Percentiles rank a stretch among this genome's conserved stretches.
These are phyloP conservation scores for Aythya baeri DNA, from an alignment of 2,113 vertebrate genomes.

Conservation along the genomic window DNA sequence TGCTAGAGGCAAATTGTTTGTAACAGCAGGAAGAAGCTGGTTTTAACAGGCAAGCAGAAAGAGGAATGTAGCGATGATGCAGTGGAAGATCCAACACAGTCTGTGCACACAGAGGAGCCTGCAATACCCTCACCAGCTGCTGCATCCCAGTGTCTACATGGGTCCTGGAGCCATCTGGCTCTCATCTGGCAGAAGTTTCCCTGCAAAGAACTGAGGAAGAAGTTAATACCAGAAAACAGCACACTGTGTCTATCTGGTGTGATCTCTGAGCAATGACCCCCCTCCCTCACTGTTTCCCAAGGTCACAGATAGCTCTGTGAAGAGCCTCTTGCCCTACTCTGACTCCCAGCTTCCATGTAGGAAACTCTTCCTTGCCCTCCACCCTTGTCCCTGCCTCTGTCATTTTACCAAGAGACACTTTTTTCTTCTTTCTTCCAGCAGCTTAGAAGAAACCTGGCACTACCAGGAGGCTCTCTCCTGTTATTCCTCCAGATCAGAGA, in stretches of 20 bases:
- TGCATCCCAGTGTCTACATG: background rate
- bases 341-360: background rate
- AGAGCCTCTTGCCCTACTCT: background rate
- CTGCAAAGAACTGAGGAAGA: background rate
- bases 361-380: background rate
- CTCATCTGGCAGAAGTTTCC: slow-evolving; percentile 1
- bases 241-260: background rate
- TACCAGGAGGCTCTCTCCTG: background rate
- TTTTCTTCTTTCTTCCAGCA: background rate
- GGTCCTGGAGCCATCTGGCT: slow-evolving; percentile 1
- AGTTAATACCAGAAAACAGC: background rate
- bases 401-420: background rate
- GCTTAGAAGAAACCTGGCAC: background rate
- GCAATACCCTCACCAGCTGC: background rate
- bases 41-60: background rate
- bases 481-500: background rate
- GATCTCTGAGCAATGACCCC: accelerated
- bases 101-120: background rate
- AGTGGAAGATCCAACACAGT: background rate
- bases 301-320: background rate
- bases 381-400: background rate
- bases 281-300: background rate
- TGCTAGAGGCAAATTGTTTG: background rate
- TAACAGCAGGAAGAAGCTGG: background rate
- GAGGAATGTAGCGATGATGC: background rate